These are phyloP conservation scores for Brachionus angularis DNA, from an alignment of 1,140 invertebrate genomes.

Conservation along the genomic window DNA sequence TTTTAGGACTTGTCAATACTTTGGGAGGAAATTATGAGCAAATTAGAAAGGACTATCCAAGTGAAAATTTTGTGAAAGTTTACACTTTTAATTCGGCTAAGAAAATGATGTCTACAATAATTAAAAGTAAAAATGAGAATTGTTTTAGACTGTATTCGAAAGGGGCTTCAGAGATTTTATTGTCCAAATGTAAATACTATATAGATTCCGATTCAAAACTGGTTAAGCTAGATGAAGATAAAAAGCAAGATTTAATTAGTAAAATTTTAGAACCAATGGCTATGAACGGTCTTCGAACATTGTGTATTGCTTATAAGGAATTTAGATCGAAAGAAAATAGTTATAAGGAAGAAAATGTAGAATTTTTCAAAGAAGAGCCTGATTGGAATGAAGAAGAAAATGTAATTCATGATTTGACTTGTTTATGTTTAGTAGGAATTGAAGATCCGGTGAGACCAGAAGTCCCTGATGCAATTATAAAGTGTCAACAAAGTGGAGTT, in stretches of 20 bases:
- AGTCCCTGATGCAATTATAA: slow-evolving; percentile 87
- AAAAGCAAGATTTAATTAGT: slow-evolving; percentile 84
- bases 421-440: slow-evolving; percentile 91
- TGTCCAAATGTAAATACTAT: slow-evolving; percentile 63
- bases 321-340: slow-evolving; percentile 46
- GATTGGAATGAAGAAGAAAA: slow-evolving; percentile 97
- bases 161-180: slow-evolving; percentile 96
- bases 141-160: slow-evolving; percentile 91
- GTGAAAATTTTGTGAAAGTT: slow-evolving; percentile 82
- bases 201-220: background rate
- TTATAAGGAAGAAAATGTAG: background rate
- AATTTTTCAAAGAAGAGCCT: slow-evolving; percentile 65
- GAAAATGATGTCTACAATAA: slow-evolving; percentile 96
- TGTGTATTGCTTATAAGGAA: slow-evolving; percentile 66
- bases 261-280: slow-evolving; percentile 99
- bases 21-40: slow-evolving; percentile 86
- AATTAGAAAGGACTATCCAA: slow-evolving; percentile 77
- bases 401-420: slow-evolving; percentile 80
- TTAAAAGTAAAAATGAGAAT: slow-evolving; percentile 54
- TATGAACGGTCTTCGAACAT: slow-evolving; percentile 90
- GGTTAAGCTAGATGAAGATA: slow-evolving; percentile 71
- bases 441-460: slow-evolving; percentile 96
- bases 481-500: slow-evolving; percentile 93
- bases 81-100: slow-evolving; percentile 98
- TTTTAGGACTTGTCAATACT: slow-evolving; percentile 84